These are phyloP conservation scores for Syngnathus scovelli DNA, from an alignment of 2,113 vertebrate genomes.

Conservation along the genomic window DNA sequence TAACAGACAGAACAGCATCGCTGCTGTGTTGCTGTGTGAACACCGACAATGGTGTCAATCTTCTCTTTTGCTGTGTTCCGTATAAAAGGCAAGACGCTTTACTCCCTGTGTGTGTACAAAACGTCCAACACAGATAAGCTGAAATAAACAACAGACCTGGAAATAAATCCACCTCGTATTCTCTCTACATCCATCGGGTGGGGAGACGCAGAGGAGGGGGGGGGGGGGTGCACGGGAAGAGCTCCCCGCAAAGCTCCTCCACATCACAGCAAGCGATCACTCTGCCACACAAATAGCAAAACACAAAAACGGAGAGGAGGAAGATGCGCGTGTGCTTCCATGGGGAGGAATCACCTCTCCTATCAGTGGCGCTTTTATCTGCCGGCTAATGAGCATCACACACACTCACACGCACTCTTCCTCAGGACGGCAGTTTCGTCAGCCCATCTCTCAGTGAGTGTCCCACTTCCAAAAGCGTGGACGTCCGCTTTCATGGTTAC, in stretches of 20 bases:
- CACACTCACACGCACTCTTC: constrained; percentile 34
- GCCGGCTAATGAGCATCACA: constrained; percentile 57
- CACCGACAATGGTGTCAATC: background rate
- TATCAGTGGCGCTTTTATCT: constrained; percentile 64
- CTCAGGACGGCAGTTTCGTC: constrained; percentile 54
- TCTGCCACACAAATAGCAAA: constrained; percentile 46
- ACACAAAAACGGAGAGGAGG: constrained; percentile 43
- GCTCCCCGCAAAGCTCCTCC: constrained; percentile 54
- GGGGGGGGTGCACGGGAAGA: constrained; percentile 35
- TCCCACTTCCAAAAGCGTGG: constrained; percentile 61
- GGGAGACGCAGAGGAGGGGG: too few relatives aligned
- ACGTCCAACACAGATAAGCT: constrained; percentile 58
- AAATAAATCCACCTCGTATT: constrained; percentile 54
- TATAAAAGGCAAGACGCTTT: background rate
- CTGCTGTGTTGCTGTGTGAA: background rate
- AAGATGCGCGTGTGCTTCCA: constrained; percentile 47
- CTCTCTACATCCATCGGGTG: constrained; percentile 27
- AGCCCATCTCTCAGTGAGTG: constrained; percentile 55
- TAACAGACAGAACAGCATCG: background rate
- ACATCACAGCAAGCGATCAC: constrained; percentile 37
- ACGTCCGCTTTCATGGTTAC: constrained; percentile 60
- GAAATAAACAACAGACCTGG: constrained; percentile 62
- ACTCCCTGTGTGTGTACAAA: background rate
- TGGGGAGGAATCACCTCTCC: constrained; percentile 64
- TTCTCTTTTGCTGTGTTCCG: background rate